Conservation (phyloP, 2,888 invertebrate genomes). For the Gasteruption jaculator region DNA sequence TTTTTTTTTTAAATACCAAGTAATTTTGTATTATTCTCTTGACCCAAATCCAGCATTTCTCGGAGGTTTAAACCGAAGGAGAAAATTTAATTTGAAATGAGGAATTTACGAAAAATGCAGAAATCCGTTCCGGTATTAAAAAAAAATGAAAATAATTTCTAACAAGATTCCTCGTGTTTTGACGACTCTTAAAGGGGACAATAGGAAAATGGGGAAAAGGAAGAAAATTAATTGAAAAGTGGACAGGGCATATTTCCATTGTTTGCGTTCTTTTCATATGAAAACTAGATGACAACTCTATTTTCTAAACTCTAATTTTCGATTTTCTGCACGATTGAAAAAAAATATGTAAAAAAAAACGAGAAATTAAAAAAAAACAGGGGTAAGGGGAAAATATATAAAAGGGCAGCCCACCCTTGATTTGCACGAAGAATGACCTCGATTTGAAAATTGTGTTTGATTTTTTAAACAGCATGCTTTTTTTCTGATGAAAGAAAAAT, state of each 20-base stretch:
- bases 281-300: constrained; percentile 13
- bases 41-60: too few species aligned
- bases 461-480: too few species aligned
- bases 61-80: too few species aligned
- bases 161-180: too few species aligned
- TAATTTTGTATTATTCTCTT: too few species aligned
- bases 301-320: constrained; percentile 10
- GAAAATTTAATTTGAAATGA: too few species aligned
- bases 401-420: constrained; percentile 50
- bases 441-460: constrained; percentile 15
- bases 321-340: constrained; percentile 10
- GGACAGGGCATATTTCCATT: neutral
- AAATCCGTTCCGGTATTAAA: too few species aligned
- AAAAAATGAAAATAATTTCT: too few species aligned
- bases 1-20: too few species aligned
- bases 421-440: constrained; percentile 23
- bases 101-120: too few species aligned
- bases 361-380: constrained; percentile 13
- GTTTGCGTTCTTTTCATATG: neutral
- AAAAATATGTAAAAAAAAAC: constrained; percentile 10
- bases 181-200: too few species aligned
- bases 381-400: constrained; percentile 13
- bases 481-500: too few species aligned
- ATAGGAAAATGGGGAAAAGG: constrained; percentile 19
- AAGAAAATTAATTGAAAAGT: constrained; percentile 10